phyloP scores from a whole-genome alignment of 2,113 vertebrate species.

The Prunella himalayana region DNA sequence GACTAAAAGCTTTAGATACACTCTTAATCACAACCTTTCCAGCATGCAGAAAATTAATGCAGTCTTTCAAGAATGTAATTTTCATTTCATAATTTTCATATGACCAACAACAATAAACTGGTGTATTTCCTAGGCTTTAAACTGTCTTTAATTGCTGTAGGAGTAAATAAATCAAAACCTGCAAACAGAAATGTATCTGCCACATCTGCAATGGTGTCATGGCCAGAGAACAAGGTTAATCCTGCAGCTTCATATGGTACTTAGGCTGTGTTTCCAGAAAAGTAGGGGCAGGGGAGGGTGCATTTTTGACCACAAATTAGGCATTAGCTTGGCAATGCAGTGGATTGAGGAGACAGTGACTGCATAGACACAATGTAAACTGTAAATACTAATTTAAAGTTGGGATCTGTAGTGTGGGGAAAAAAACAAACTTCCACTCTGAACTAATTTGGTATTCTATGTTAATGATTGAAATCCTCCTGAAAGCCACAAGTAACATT shows the following conservation, averaged over 20 bases:
- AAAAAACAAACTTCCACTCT: background rate
- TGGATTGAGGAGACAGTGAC: background rate
- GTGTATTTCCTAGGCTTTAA: background rate
- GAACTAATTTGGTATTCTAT: background rate
- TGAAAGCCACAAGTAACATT: background rate
- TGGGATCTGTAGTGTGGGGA: background rate
- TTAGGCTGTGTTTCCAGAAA: background rate
- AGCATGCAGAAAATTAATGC: background rate
- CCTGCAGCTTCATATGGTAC: background rate
- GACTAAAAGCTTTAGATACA: background rate
- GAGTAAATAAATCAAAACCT: background rate
- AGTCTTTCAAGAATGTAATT: background rate
- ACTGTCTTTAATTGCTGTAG: background rate
- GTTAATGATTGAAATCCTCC: background rate
- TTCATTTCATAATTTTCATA: no score
- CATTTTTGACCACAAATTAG: background rate
- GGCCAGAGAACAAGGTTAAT: background rate
- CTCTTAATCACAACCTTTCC: background rate
- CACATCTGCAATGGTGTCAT: fast-evolving
- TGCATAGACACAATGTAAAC: background rate
- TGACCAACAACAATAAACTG: background rate
- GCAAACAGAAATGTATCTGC: background rate
- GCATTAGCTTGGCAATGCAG: background rate
- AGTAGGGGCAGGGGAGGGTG: fast-evolving
- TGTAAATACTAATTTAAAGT: background rate